These are phyloP conservation scores for Leucophora obtusa DNA, from an alignment of 2,888 invertebrate species.

Conservation along the genomic window DNA sequence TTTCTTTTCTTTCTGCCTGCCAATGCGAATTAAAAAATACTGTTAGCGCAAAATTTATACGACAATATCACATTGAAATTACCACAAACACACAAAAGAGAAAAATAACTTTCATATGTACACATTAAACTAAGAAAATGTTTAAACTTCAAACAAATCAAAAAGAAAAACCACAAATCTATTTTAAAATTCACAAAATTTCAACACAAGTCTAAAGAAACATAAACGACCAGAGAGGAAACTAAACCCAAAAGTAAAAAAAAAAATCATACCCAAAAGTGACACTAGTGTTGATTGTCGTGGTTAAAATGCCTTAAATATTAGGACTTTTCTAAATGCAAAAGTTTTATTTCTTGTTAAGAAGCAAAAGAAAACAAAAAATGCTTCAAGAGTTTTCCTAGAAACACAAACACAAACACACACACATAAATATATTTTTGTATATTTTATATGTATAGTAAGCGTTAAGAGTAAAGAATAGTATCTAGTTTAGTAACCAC, in stretches of 20 bases:
- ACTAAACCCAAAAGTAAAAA: not conserved
- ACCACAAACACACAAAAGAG: constrained; percentile 3
- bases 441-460: too few relatives aligned
- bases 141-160: constrained; percentile 61
- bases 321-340: constrained; percentile 31
- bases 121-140: not conserved
- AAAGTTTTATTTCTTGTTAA: not conserved
- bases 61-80: constrained; percentile 6
- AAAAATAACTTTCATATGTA: not conserved
- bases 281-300: constrained; percentile 47
- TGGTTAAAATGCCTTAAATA: constrained; percentile 49
- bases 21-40: not conserved
- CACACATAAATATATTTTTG: not conserved
- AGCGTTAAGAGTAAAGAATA: not conserved
- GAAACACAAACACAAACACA: not conserved
- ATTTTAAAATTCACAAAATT: constrained; percentile 58
- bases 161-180: constrained; percentile 58
- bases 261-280: constrained; percentile 19
- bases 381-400: not conserved
- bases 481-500: constrained; percentile 60
- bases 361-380: not conserved
- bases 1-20: constrained; percentile 5
- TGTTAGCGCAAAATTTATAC: constrained; percentile 7
- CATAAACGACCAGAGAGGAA: not conserved
- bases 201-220: constrained; percentile 21